phyloP scores from a whole-genome alignment of 2,113 vertebrate species.

The Porphyrio hochstetteri region DNA sequence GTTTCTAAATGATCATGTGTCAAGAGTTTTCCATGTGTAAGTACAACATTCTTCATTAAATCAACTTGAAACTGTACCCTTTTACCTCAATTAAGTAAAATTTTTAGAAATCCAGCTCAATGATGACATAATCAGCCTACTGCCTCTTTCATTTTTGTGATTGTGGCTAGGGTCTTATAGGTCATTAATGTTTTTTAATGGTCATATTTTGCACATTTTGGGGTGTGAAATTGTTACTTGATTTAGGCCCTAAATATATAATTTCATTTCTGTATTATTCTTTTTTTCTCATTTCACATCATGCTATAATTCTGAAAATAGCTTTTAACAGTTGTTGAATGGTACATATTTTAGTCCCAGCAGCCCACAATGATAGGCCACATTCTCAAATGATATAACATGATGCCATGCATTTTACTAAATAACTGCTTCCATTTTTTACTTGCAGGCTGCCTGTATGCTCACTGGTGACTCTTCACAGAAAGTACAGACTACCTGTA shows the following conservation, averaged over 20 bases:
- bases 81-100: background rate
- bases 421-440: constrained; percentile 75
- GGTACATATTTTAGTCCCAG: constrained; percentile 63
- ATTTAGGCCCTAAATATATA: constrained; percentile 4
- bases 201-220: background rate
- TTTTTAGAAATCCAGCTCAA: background rate
- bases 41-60: background rate
- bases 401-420: constrained; percentile 71
- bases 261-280: constrained; percentile 8
- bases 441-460: constrained; percentile 45
- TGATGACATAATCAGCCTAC: background rate
- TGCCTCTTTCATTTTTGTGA: background rate
- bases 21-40: background rate
- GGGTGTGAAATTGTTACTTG: background rate
- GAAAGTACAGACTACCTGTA: constrained; percentile 58
- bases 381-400: constrained; percentile 75
- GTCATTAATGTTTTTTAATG: background rate
- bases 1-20: background rate
- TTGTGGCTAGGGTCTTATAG: background rate
- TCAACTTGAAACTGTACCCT: background rate
- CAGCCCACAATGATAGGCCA: constrained; percentile 70
- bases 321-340: constrained; percentile 71
- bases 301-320: constrained; percentile 39
- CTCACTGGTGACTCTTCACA: constrained; percentile 23
- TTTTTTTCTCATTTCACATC: constrained; percentile 25